Evolutionary conservation across 2,113 vertebrate genomes (phyloP), one percentile per base, ranked within the genome.

Genomic region (Heloderma charlesbogerti): DNA sequence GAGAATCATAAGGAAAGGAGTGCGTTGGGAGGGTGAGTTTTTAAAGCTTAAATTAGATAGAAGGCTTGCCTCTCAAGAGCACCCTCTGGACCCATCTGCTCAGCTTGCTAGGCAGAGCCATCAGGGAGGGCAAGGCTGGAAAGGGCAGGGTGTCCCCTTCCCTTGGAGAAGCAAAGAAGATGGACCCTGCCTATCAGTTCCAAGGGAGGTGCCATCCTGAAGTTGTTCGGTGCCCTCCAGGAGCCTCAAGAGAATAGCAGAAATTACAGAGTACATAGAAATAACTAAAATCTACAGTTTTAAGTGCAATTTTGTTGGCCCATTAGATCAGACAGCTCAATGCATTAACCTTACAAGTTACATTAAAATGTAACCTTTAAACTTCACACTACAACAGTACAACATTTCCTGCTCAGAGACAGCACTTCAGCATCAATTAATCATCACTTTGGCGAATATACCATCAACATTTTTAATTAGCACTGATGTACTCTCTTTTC

Each of bases 311-410:
- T 93, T 43, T 63, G 84, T 89, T 94, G 94, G 89, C 78, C 75
- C 94, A 94, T 94, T 94, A 95, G 86, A 96, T 94, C 89, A 91
- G 84, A 93, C 54, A 97, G 96, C 96, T 97, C 96, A 95, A 95
- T 96, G 97, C 98, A 98, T 96, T 94, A 94, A 97, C 92, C 96
- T 96, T 97, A 97, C 97, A 97, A 97, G 92, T 95, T 97, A 97
- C 97, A 97, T 98, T 98, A 98, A 98, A 98, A 96, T 87, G 90
- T 98, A 98, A 98, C 98, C 98, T 98, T 97, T 98, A 97, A 97
- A 96, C 96, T 96, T 97, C 94, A 51, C 92, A 95, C 90, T 97
- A 98, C 97, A 98, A 98, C 96, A 98, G 94, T 95, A 94, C 95
- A 97, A 97, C 96, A 98, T 98, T 98, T 98, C 98, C 98, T 98